Evolutionary conservation across 1,140 invertebrate species (phyloP).

Genomic region (Nixonia krombeini): DNA sequence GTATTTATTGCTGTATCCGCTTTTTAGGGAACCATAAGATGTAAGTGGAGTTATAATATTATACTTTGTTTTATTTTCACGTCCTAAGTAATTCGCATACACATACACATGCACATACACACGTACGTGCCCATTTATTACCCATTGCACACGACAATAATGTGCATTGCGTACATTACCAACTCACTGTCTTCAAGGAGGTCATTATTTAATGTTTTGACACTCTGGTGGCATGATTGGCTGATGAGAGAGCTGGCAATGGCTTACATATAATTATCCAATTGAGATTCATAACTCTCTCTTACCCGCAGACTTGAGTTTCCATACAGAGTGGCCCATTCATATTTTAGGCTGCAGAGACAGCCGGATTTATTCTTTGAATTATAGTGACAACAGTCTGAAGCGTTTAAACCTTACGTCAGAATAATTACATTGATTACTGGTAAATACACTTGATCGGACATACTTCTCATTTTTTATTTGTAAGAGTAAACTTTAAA

Average conservation of each 20-base stretch:
- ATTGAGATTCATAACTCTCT: conserved; percentile 71
- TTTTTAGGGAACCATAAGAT: no score
- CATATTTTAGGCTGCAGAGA: conserved; percentile 64
- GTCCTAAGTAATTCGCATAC: no score
- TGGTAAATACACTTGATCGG: no score
- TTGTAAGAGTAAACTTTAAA: no score
- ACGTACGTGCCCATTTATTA: no score
- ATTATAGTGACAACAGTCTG: conserved; percentile 11
- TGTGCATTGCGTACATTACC: conserved; percentile 12
- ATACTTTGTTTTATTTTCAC: no score
- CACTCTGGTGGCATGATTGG: conserved; percentile 56
- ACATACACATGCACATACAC: no score
- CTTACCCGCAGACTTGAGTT: conserved; percentile 54
- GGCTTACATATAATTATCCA: conserved; percentile 70
- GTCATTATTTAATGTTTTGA: conserved; percentile 59
- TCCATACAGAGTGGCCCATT: conserved; percentile 55
- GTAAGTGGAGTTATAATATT: no score
- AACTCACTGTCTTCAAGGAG: conserved; percentile 43
- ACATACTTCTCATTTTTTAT: no score
- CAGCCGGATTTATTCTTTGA: conserved; percentile 40
- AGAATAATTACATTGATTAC: background rate
- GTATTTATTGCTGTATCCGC: no score
- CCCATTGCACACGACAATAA: background rate
- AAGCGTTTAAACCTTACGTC: conserved; percentile 9
- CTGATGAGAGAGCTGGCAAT: conserved; percentile 59